A percentile compares a stretch with the other conserved stretches of the same genome.
Evolutionary conservation across 2,888 invertebrate species (phyloP).

Genomic region (Tridacna gigas): DNA sequence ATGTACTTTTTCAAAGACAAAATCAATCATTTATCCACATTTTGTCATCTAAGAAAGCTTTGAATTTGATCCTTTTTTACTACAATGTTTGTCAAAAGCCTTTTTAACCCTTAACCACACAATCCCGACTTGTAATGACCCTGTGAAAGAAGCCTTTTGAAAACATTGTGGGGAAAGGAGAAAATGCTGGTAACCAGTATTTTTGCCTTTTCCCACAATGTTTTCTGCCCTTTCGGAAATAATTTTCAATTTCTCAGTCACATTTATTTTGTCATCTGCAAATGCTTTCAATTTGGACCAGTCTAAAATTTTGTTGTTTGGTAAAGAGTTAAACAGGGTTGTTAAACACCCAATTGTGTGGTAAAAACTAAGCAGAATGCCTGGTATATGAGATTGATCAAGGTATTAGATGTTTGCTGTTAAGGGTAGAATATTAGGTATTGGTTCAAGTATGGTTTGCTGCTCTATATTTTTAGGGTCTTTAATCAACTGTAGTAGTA

Average conservation of each 20-base stretch:
- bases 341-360: too few relatives aligned
- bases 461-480: neutral
- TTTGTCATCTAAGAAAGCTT: too few relatives aligned
- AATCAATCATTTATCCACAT: too few relatives aligned
- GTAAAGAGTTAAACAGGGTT: too few relatives aligned
- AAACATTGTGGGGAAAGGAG: neutral
- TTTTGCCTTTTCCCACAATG: neutral
- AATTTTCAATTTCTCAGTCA: neutral
- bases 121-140: neutral
- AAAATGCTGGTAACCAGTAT: neutral
- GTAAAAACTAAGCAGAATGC: too few relatives aligned
- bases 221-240: neutral
- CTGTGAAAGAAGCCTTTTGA: neutral
- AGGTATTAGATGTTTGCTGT: neutral
- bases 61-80: too few relatives aligned
- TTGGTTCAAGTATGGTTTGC: neutral
- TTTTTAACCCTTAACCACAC: too few relatives aligned
- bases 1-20: too few relatives aligned
- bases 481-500: neutral
- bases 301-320: too few relatives aligned
- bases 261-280: neutral
- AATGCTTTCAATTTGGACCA: neutral
- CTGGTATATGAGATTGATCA: neutral
- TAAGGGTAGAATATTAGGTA: neutral
- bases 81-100: too few relatives aligned